A percentile compares a stretch with the other conserved stretches of the same genome.
These are phyloP conservation scores for Lerista edwardsae DNA, from an alignment of 2,797 vertebrate species.

Conservation along the genomic window DNA sequence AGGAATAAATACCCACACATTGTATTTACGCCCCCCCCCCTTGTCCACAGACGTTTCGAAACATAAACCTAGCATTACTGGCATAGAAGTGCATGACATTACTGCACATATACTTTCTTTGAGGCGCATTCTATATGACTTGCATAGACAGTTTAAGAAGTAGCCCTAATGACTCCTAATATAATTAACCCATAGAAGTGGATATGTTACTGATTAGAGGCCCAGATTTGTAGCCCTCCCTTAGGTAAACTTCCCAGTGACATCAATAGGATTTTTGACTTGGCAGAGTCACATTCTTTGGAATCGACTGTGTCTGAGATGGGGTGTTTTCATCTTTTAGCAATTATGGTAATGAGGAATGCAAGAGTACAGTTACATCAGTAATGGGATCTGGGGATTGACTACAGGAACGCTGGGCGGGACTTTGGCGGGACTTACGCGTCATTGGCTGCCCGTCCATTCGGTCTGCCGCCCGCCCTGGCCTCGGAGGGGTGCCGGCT, in stretches of 20 bases:
- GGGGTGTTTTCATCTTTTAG: no score
- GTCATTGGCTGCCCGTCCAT: no score
- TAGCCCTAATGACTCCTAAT: conserved; percentile 9
- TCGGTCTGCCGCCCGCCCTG: no score
- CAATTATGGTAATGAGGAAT: neutral
- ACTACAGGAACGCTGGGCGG: no score
- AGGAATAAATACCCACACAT: no score
- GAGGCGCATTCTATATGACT: conserved; percentile 4
- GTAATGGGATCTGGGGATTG: no score
- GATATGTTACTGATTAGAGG: conserved; percentile 8
- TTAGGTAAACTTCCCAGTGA: conserved; percentile 27
- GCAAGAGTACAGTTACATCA: neutral
- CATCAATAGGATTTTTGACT: conserved; percentile 21
- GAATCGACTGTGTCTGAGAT: no score
- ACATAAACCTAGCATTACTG: neutral
- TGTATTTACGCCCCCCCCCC: no score
- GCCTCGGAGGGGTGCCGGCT: no score
- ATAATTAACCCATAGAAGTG: conserved; percentile 15
- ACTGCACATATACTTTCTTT: conserved; percentile 4
- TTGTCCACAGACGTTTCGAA: neutral
- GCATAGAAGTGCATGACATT: neutral
- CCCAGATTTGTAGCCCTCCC: conserved; percentile 7
- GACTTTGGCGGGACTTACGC: no score
- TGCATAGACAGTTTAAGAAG: conserved; percentile 40
- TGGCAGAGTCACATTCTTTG: neutral